A percentile compares a stretch with the other conserved stretches of the same genome.
phyloP scores from a whole-genome alignment of 1,140 invertebrate genomes.

The Bicyclus anynana region DNA sequence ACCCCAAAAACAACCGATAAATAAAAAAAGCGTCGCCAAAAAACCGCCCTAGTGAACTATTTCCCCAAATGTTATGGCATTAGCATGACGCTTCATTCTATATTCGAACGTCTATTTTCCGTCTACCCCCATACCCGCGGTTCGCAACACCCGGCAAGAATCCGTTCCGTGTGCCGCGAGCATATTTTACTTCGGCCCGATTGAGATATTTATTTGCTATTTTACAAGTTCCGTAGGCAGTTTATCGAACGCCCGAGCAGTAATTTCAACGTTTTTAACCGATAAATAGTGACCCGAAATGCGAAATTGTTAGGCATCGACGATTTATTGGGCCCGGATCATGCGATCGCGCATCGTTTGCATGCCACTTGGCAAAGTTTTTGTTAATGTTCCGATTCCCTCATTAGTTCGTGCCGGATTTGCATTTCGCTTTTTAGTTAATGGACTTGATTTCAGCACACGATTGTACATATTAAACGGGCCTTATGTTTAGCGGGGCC shows the following conservation, averaged over 20 bases:
- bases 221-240: slow-evolving; percentile 52
- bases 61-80: not conserved
- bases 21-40: too few species aligned
- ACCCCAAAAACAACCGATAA: too few species aligned
- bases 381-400: slow-evolving; percentile 41
- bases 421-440: slow-evolving; percentile 25
- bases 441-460: slow-evolving; percentile 6
- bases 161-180: slow-evolving; percentile 37
- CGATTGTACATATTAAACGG: slow-evolving; percentile 1
- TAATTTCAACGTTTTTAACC: slow-evolving; percentile 52
- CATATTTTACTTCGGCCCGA: slow-evolving; percentile 47
- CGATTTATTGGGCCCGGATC: slow-evolving; percentile 42
- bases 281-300: slow-evolving; percentile 47
- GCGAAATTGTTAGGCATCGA: slow-evolving; percentile 45
- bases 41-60: not conserved
- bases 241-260: slow-evolving; percentile 33
- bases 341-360: slow-evolving; percentile 37
- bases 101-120: not conserved
- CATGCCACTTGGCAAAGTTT: slow-evolving; percentile 41
- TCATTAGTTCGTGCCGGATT: slow-evolving; percentile 37
- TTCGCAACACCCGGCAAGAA: slow-evolving; percentile 9
- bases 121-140: not conserved
- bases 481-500: not conserved
- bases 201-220: slow-evolving; percentile 64
- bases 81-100: not conserved